A percentile compares a stretch with the other conserved stretches of the same genome.
Evolutionary conservation across 2,113 vertebrate species (phyloP).

Genomic region (Amia ocellicauda): DNA sequence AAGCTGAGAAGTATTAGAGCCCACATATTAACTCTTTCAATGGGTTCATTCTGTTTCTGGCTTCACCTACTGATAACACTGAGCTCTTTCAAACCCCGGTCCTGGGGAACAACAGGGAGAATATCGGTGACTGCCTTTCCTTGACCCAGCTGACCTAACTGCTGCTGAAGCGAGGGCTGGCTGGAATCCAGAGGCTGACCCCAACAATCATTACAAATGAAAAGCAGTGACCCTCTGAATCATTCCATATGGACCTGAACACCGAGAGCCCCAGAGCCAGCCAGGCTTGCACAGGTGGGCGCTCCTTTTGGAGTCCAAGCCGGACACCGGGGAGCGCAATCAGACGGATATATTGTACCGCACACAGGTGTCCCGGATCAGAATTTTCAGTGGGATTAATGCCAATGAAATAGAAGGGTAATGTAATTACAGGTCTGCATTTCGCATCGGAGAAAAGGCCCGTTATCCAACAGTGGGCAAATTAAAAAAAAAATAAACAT

Average conservation of each 20-base stretch:
- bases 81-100: not conserved
- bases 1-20: no score
- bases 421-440: no score
- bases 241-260: constrained; percentile 4
- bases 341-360: no score
- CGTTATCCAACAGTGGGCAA: no score
- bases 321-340: not conserved
- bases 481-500: no score
- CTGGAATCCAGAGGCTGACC: constrained; percentile 28
- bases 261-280: not conserved
- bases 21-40: not conserved
- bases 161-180: constrained; percentile 9
- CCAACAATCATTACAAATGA: constrained; percentile 22
- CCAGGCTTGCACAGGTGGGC: not conserved
- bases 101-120: not conserved
- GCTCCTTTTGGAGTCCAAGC: not conserved
- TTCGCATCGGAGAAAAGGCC: no score
- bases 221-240: constrained; percentile 26
- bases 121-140: not conserved
- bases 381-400: no score
- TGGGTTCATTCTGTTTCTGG: not conserved
- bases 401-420: no score
- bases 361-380: no score
- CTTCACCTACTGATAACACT: not conserved
- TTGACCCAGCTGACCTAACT: constrained; percentile 10